A percentile compares a stretch with the other conserved stretches of the same genome.
phyloP scores from a whole-genome alignment of 2,113 vertebrate species.

The Macrotis lagotis region DNA sequence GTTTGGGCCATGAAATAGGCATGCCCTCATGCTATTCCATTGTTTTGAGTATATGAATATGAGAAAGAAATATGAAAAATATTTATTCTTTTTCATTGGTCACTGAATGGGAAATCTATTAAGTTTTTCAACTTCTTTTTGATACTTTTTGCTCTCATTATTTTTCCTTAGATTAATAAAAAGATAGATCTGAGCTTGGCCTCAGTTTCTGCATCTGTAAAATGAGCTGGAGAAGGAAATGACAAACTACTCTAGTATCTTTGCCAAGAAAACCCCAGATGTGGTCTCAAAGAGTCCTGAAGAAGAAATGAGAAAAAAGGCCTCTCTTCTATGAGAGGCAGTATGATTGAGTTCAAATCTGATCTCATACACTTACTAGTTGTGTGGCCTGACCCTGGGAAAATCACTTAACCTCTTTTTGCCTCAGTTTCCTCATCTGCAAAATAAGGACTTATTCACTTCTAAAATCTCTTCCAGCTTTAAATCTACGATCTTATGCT shows the following conservation, averaged over 20 bases:
- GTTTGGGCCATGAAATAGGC: constrained; percentile 4
- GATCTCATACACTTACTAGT: neutral
- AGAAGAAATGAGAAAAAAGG: neutral
- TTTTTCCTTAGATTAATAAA: neutral
- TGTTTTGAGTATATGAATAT: constrained; percentile 42
- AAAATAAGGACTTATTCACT: neutral
- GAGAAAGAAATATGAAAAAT: constrained; percentile 10
- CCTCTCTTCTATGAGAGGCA: neutral
- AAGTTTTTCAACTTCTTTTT: neutral
- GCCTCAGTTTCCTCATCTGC: neutral
- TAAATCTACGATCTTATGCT: neutral
- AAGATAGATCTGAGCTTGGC: neutral
- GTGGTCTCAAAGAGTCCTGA: neutral
- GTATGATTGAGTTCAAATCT: neutral
- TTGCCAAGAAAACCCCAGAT: neutral
- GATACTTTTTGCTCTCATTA: neutral
- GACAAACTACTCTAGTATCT: neutral
- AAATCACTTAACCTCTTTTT: neutral
- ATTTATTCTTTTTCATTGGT: constrained; percentile 7
- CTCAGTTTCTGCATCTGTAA: neutral
- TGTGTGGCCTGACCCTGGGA: neutral
- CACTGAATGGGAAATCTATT: neutral
- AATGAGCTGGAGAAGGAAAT: neutral
- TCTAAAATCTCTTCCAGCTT: neutral
- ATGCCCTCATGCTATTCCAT: constrained; percentile 10